These are phyloP conservation scores for Aepyceros melampus DNA, from an alignment of 2,113 vertebrate genomes.

Conservation along the genomic window DNA sequence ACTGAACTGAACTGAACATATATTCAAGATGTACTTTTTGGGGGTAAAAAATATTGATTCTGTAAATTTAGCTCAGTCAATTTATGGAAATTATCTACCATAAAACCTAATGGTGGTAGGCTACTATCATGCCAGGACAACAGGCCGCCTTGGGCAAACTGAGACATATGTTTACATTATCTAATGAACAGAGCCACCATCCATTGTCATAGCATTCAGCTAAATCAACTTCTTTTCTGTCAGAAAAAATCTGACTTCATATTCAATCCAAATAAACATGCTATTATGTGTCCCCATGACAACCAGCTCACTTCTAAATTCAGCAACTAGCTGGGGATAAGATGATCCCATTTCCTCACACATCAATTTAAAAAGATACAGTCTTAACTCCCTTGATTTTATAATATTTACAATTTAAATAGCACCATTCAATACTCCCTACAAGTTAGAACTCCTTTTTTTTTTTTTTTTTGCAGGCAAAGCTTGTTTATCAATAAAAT, in stretches of 20 bases:
- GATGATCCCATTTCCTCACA: not conserved
- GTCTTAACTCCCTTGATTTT: slow-evolving; percentile 28
- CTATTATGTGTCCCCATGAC: slow-evolving; percentile 55
- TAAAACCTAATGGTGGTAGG: not conserved
- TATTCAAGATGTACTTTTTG: not conserved
- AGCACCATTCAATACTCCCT: not conserved
- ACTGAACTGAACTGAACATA: not conserved
- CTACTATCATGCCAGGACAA: not conserved
- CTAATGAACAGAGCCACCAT: not conserved
- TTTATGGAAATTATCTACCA: not conserved
- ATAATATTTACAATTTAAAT: slow-evolving; percentile 58
- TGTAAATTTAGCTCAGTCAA: not conserved
- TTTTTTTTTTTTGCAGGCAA: not conserved
- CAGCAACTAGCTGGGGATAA: not conserved
- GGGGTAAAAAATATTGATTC: not conserved
- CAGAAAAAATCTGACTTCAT: slow-evolving; percentile 48
- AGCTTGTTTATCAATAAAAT: slow-evolving; percentile 20
- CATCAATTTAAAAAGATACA: slow-evolving; percentile 5
- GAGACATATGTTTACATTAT: not conserved
- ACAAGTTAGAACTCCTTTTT: not conserved
- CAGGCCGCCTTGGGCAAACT: not conserved
- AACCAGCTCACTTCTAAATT: slow-evolving; percentile 45
- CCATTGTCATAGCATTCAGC: slow-evolving; percentile 33
- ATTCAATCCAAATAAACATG: slow-evolving; percentile 56
- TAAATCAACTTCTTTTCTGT: slow-evolving; percentile 37